These are phyloP conservation scores for Pygocentrus nattereri DNA, from an alignment of 2,797 vertebrate species.

Conservation along the genomic window DNA sequence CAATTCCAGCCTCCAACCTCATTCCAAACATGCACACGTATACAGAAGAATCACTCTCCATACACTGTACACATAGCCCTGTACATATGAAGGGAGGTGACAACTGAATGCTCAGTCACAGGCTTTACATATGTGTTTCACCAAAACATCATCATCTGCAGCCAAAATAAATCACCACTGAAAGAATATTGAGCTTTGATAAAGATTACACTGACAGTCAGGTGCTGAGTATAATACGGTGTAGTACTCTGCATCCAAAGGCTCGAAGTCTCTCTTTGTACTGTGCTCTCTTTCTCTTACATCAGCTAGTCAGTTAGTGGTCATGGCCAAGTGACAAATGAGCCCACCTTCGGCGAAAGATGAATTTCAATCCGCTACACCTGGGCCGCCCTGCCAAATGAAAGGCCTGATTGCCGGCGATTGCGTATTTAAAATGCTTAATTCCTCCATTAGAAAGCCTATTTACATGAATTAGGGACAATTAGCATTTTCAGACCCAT, in stretches of 20 bases:
- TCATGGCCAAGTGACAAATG: slow-evolving; percentile 83
- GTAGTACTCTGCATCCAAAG: slow-evolving; percentile 17
- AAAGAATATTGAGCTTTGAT: not conserved
- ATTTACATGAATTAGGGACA: slow-evolving; percentile 88
- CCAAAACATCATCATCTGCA: not conserved
- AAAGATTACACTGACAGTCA: not conserved
- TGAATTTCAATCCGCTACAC: slow-evolving; percentile 85
- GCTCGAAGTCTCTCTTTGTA: slow-evolving; percentile 59
- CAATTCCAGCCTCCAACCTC: no score
- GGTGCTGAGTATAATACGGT: slow-evolving; percentile 7
- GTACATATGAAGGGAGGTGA: not conserved
- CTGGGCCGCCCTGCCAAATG: slow-evolving; percentile 83
- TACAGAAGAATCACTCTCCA: no score
- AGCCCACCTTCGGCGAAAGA: slow-evolving; percentile 78
- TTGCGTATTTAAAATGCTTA: slow-evolving; percentile 85
- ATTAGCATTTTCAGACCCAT: slow-evolving; percentile 87
- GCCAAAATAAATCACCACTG: not conserved
- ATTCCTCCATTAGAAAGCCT: slow-evolving; percentile 86
- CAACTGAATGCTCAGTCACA: not conserved
- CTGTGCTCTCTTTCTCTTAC: slow-evolving; percentile 66
- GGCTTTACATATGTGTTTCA: not conserved
- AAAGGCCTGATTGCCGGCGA: slow-evolving; percentile 84
- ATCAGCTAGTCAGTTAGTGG: slow-evolving; percentile 72
- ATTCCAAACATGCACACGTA: no score
- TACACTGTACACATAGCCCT: no score